Percentiles rank a stretch among this genome's conserved stretches.
phyloP scores from a whole-genome alignment of 30 jellyfish, hydroid and myxozoan genomes.

The Nemopilema nomurai region DNA sequence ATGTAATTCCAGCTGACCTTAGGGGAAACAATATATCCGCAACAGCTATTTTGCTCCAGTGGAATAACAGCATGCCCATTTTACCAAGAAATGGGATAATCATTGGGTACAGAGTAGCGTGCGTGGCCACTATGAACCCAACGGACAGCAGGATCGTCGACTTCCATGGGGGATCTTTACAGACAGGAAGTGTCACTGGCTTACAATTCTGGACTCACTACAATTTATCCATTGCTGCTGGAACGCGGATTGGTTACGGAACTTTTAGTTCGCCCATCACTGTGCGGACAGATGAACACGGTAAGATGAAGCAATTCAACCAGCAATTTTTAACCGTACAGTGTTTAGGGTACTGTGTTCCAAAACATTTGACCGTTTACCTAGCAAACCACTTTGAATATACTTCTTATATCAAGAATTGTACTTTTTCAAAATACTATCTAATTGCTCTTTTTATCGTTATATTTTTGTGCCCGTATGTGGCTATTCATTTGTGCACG shows the following conservation, averaged over 20 bases:
- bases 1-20: slow-evolving; percentile 12
- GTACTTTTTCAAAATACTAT: too few relatives aligned
- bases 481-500: too few relatives aligned
- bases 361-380: too few relatives aligned
- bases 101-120: slow-evolving; percentile 8
- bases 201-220: slow-evolving; percentile 29
- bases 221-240: slow-evolving; percentile 23
- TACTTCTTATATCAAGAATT: too few relatives aligned
- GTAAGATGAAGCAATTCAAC: slow-evolving; percentile 1
- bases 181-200: slow-evolving; percentile 4
- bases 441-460: too few relatives aligned
- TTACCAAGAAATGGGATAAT: slow-evolving; percentile 28
- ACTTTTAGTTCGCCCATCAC: slow-evolving; percentile 5
- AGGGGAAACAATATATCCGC: slow-evolving; percentile 7
- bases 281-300: slow-evolving; percentile 22
- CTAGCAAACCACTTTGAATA: too few relatives aligned
- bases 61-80: slow-evolving; percentile 17
- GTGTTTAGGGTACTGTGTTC: too few relatives aligned
- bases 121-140: not conserved
- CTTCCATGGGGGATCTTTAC: slow-evolving; percentile 12
- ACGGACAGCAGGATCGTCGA: not conserved
- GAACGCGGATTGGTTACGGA: slow-evolving; percentile 27
- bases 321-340: not conserved
- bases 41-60: not conserved
- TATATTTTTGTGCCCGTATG: too few relatives aligned